A percentile compares a stretch with the other conserved stretches of the same genome.
Conservation (phyloP, 37 sponge, comb jelly and placozoan genomes). For the Halichondria panicea region DNA sequence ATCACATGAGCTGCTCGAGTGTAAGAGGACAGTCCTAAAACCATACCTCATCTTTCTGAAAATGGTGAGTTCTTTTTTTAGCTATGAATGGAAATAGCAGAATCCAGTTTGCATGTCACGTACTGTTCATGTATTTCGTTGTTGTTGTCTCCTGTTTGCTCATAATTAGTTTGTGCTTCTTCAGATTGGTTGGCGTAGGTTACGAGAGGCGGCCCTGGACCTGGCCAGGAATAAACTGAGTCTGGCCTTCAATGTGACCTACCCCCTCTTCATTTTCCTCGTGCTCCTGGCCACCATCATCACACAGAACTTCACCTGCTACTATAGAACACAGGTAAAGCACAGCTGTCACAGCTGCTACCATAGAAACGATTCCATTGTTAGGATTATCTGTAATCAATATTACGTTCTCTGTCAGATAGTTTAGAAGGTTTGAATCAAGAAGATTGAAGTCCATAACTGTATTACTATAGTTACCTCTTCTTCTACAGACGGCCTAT, state of each 20-base stretch:
- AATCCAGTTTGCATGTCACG: too few relatives aligned
- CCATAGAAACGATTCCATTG: background rate
- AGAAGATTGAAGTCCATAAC: background rate
- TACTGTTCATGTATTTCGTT: background rate
- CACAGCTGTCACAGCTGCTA: background rate
- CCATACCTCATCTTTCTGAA: conserved; percentile 67
- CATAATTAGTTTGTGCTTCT: background rate
- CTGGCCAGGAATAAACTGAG: too few relatives aligned
- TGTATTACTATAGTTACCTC: background rate
- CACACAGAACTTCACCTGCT: conserved; percentile 65
- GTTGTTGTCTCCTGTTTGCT: background rate
- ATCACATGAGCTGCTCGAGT: conserved; percentile 54
- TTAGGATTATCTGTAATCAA: background rate
- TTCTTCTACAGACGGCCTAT: too few relatives aligned
- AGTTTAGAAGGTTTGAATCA: background rate
- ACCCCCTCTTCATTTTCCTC: conserved; percentile 57
- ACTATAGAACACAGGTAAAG: conserved; percentile 64
- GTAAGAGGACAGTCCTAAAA: conserved; percentile 67
- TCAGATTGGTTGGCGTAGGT: conserved; percentile 68
- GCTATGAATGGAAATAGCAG: too few relatives aligned
- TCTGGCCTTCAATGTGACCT: conserved; percentile 36
- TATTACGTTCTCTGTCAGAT: background rate
- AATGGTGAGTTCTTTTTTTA: conserved; percentile 46
- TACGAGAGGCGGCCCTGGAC: conserved; percentile 4
- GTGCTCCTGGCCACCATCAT: conserved; percentile 27